These are phyloP conservation scores for Podiceps cristatus DNA, from an alignment of 2,113 vertebrate genomes.

Conservation along the genomic window DNA sequence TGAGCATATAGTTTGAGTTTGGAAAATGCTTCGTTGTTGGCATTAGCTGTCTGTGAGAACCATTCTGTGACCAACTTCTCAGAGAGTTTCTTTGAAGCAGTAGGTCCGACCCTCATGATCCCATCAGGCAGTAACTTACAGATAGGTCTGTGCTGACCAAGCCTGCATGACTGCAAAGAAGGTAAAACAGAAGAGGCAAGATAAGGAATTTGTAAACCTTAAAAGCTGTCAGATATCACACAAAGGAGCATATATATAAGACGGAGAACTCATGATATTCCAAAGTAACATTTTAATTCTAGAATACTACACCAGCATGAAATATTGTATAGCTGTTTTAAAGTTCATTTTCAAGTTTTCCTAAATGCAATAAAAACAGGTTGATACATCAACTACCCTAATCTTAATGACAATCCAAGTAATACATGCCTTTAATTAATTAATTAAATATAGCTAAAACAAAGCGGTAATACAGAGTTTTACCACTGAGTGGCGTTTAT, in stretches of 20 bases:
- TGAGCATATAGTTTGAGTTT: slow-evolving; percentile 97
- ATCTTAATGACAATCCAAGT: background rate
- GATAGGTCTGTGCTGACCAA: slow-evolving; percentile 97
- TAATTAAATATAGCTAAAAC: background rate
- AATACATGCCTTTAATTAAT: background rate
- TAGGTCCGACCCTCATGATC: slow-evolving; percentile 91
- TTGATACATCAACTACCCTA: background rate
- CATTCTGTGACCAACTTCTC: slow-evolving; percentile 94
- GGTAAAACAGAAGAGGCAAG: background rate
- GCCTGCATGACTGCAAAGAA: slow-evolving; percentile 88
- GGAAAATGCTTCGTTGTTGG: slow-evolving; percentile 91
- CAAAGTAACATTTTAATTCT: background rate
- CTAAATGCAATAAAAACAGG: background rate
- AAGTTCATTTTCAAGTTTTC: background rate
- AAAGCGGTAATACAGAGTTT: background rate
- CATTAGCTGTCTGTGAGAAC: slow-evolving; percentile 91
- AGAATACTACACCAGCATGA: background rate
- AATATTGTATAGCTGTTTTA: background rate
- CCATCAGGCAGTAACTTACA: slow-evolving; percentile 92
- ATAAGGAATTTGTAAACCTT: background rate
- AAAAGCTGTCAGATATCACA: background rate
- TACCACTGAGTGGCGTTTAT: slow-evolving; percentile 52
- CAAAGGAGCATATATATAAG: background rate
- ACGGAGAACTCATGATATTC: background rate
- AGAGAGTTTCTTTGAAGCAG: slow-evolving; percentile 87